Evolutionary conservation across 2,113 vertebrate genomes (phyloP).

Genomic region (Globicephala melas): DNA sequence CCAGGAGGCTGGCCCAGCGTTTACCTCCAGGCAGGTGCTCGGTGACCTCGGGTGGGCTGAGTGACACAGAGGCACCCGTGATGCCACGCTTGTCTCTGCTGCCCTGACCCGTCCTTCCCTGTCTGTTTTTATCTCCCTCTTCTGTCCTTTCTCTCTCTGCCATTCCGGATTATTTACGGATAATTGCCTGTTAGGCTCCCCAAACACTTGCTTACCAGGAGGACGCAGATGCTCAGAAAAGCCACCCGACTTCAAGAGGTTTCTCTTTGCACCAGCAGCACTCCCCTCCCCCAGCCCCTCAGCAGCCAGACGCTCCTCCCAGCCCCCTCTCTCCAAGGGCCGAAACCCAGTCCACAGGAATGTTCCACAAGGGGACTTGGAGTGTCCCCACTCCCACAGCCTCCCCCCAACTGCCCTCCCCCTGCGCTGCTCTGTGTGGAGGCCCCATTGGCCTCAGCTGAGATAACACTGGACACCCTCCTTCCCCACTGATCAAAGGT

Average conservation of each 20-base stretch:
- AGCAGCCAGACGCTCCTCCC: neutral
- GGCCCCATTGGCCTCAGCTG: constrained; percentile 59
- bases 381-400: fast-evolving
- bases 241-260: neutral
- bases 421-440: fast-evolving
- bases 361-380: fast-evolving
- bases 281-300: fast-evolving
- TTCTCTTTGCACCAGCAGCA: neutral
- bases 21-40: fast-evolving
- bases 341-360: neutral
- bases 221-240: neutral
- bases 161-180: neutral
- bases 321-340: neutral
- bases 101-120: too few species aligned
- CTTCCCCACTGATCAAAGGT: constrained; percentile 28
- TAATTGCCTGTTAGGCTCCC: fast-evolving
- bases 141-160: neutral
- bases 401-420: fast-evolving
- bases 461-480: constrained; percentile 64
- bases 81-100: fast-evolving
- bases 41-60: fast-evolving
- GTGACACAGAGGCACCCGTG: fast-evolving
- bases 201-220: neutral
- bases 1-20: fast-evolving
- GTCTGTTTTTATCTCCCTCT: neutral